Evolutionary conservation across 2,888 invertebrate species (phyloP).

Genomic region (Drosophila hamatofila): DNA sequence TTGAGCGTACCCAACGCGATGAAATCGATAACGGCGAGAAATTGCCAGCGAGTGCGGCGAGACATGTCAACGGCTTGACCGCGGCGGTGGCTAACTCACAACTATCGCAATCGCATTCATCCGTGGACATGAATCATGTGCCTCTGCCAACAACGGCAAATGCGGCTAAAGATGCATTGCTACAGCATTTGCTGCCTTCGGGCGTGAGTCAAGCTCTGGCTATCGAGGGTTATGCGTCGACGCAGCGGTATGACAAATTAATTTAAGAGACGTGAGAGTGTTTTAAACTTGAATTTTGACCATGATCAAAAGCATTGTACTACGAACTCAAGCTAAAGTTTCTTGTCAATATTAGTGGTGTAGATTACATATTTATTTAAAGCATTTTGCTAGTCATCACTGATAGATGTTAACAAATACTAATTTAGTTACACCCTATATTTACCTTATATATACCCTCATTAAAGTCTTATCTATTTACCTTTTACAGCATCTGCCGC

Average conservation of each 20-base stretch:
- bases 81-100: constrained; percentile 43
- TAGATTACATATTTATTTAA: neutral
- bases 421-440: neutral
- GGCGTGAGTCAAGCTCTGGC: constrained; percentile 70
- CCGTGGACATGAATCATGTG: constrained; percentile 82
- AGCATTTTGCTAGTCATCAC: neutral
- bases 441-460: too few relatives aligned
- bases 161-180: constrained; percentile 62
- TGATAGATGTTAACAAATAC: neutral
- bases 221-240: constrained; percentile 67
- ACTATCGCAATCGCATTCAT: constrained; percentile 81
- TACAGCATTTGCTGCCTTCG: constrained; percentile 62
- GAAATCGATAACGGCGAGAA: constrained; percentile 37
- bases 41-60: constrained; percentile 4
- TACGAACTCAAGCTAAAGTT: neutral
- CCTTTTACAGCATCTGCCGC: constrained; percentile 73
- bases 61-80: constrained; percentile 57
- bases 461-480: neutral
- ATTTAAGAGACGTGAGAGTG: neutral
- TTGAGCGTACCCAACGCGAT: constrained; percentile 70
- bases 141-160: constrained; percentile 68
- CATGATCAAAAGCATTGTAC: neutral
- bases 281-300: too few relatives aligned
- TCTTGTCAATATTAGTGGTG: neutral
- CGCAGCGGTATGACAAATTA: constrained; percentile 61